These are phyloP conservation scores for Turnix velox DNA, from an alignment of 2,113 vertebrate genomes.

Conservation along the genomic window DNA sequence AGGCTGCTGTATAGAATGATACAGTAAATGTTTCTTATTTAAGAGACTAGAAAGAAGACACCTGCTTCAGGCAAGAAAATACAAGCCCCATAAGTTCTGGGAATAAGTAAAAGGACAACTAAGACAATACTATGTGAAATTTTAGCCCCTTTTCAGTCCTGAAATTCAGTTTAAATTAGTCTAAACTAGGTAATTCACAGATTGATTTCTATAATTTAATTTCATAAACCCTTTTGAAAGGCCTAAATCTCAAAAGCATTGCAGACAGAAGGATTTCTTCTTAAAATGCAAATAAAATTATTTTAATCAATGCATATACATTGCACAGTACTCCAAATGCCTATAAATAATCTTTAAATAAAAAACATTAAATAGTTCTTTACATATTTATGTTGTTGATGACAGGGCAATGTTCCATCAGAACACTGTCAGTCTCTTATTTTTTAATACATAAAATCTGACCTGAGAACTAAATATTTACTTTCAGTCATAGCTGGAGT, in stretches of 20 bases:
- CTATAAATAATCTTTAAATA: neutral
- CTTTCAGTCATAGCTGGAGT: neutral
- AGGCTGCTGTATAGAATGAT: neutral
- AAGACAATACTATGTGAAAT: neutral
- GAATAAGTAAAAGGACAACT: neutral
- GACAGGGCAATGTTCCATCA: neutral
- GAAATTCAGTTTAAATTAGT: neutral
- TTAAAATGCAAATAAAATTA: neutral
- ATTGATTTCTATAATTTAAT: neutral
- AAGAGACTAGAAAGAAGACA: neutral
- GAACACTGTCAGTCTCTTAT: neutral
- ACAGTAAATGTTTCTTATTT: neutral
- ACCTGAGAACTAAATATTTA: neutral
- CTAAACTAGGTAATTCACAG: neutral
- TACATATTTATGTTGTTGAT: neutral
- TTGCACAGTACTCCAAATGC: neutral
- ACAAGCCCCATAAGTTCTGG: neutral
- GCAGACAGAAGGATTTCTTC: neutral
- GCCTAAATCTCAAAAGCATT: neutral
- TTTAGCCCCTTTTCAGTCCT: neutral
- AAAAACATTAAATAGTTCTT: neutral
- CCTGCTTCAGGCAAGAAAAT: neutral
- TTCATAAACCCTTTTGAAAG: neutral
- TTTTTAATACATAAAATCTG: neutral
- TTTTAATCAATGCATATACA: neutral